These are phyloP conservation scores for Xiphophorus birchmanni DNA, from an alignment of 2,797 vertebrate genomes.

Conservation along the genomic window DNA sequence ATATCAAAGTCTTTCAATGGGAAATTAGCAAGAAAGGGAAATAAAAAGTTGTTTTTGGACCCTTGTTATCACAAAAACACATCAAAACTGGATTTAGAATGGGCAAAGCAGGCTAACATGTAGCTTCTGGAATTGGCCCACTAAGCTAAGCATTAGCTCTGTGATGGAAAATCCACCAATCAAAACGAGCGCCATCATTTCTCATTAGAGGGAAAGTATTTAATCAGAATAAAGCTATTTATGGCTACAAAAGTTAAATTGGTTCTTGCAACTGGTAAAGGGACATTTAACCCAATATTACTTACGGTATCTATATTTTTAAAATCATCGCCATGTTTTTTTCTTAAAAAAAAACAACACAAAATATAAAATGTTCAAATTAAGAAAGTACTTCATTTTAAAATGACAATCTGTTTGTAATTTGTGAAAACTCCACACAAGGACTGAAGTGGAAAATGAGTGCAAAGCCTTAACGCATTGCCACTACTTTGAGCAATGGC, in stretches of 20 bases:
- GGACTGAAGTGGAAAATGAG: not conserved
- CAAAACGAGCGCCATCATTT: not conserved
- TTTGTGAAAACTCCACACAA: not conserved
- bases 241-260: no score
- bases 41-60: not conserved
- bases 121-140: not conserved
- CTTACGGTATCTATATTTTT: no score
- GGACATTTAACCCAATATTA: no score
- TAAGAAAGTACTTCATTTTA: not conserved
- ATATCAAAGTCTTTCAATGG: not conserved
- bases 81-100: not conserved
- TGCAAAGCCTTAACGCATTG: not conserved
- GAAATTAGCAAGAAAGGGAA: not conserved
- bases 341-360: no score
- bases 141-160: not conserved
- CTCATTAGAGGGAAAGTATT: not conserved
- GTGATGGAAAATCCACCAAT: not conserved
- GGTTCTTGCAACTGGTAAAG: no score
- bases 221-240: not conserved
- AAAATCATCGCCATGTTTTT: no score
- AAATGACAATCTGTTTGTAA: not conserved
- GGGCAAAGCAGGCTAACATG: not conserved
- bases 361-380: not conserved
- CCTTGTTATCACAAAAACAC: not conserved
- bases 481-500: not conserved